A percentile compares a stretch with the other conserved stretches of the same genome.
Conservation (phyloP, 2,888 invertebrate species). For the Euphydryas editha region DNA sequence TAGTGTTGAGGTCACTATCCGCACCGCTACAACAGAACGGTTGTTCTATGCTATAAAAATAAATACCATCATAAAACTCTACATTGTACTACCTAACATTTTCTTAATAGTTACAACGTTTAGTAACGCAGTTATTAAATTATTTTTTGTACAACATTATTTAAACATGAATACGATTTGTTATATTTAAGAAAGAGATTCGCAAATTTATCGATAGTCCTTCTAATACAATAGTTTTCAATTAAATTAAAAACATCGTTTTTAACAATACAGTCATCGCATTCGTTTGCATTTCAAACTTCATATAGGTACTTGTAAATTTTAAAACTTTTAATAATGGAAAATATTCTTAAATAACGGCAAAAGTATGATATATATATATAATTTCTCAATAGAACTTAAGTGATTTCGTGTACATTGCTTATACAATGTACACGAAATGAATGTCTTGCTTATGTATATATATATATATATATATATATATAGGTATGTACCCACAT, state of each 20-base stretch:
- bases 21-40: no score
- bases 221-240: constrained; percentile 20
- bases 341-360: neutral
- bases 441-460: no score
- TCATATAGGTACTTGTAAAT: no score
- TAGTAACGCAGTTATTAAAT: no score
- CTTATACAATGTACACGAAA: neutral
- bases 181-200: constrained; percentile 3
- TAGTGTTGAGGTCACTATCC: no score
- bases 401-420: neutral
- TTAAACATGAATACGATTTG: neutral
- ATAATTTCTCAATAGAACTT: no score
- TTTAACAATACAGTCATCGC: constrained; percentile 11
- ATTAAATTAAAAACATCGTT: constrained; percentile 23
- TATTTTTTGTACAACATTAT: neutral
- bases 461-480: neutral
- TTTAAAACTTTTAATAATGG: neutral
- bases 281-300: constrained; percentile 14
- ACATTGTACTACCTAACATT: no score
- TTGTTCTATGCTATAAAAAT: no score
- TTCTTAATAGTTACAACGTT: no score
- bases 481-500: neutral
- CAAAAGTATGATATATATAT: no score
- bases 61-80: no score
- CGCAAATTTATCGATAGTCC: constrained; percentile 20